phyloP scores from a whole-genome alignment of 2,797 vertebrate species.

The Fratercula arctica region DNA sequence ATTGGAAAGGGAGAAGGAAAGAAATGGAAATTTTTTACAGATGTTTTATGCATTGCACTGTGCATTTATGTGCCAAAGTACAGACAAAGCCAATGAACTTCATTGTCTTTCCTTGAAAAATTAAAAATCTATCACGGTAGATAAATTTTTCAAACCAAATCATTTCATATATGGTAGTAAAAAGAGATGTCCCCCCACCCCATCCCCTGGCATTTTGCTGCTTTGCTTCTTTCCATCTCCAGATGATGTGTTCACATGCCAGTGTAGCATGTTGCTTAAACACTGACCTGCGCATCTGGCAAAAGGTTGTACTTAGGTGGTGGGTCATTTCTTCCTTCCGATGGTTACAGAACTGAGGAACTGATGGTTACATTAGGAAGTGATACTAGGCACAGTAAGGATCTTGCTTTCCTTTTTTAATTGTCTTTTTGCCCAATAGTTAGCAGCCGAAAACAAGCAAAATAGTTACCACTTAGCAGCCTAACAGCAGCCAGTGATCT shows the following conservation, averaged over 20 bases:
- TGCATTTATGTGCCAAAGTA: not conserved
- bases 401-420: not conserved
- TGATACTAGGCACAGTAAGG: fast-evolving
- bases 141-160: not conserved
- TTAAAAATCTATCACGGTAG: not conserved
- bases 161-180: not conserved
- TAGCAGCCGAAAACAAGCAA: not conserved
- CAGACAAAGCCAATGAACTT: not conserved
- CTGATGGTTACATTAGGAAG: not conserved
- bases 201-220: not conserved
- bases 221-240: not conserved
- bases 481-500: not conserved
- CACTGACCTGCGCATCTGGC: not conserved
- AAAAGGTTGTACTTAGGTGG: not conserved
- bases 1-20: not conserved
- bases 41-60: not conserved
- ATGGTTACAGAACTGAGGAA: not conserved
- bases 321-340: not conserved
- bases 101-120: not conserved
- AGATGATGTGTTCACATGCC: not conserved
- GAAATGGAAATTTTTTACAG: not conserved
- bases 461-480: not conserved
- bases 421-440: not conserved
- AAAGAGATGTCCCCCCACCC: not conserved
- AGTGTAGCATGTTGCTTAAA: not conserved